A percentile compares a stretch with the other conserved stretches of the same genome.
phyloP scores from a whole-genome alignment of 92 coral and sea anemone species.

The Porites evermanni region DNA sequence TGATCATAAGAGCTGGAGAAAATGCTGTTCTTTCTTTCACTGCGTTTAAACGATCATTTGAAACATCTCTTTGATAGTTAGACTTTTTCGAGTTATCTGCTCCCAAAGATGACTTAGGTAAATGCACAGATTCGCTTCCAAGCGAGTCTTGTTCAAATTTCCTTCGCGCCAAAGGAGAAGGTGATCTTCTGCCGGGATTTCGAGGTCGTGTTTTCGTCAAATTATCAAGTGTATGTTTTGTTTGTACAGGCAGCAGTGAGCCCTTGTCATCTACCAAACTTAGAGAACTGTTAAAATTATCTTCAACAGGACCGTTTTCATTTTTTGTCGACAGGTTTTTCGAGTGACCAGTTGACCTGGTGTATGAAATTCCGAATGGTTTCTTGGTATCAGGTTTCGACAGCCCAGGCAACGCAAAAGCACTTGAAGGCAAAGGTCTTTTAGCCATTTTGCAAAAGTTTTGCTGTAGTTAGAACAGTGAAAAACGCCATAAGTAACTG shows the following conservation, averaged over 20 bases:
- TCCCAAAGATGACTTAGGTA: background rate
- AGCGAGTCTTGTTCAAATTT: slow-evolving; percentile 31
- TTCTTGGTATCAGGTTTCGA: slow-evolving; percentile 45
- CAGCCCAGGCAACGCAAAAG: slow-evolving; percentile 79
- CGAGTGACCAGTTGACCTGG: slow-evolving; percentile 14
- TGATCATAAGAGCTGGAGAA: slow-evolving; percentile 13
- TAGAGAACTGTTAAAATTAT: slow-evolving; percentile 39
- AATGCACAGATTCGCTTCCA: background rate
- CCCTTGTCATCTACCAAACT: slow-evolving; percentile 70
- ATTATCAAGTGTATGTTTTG: slow-evolving; percentile 60
- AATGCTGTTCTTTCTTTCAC: slow-evolving; percentile 15
- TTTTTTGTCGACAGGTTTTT: background rate
- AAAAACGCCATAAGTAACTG: slow-evolving; percentile 17
- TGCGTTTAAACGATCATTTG: background rate
- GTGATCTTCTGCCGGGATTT: slow-evolving; percentile 75
- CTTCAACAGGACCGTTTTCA: background rate
- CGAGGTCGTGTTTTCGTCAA: slow-evolving; percentile 86
- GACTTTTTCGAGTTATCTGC: background rate
- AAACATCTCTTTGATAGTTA: background rate
- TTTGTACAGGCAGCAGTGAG: slow-evolving; percentile 62
- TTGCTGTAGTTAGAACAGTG: background rate
- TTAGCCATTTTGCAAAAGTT: slow-evolving; percentile 54
- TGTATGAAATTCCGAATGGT: slow-evolving; percentile 18
- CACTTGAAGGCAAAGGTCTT: slow-evolving; percentile 63
- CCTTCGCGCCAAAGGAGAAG: slow-evolving; percentile 67